Evolutionary conservation across 2,797 vertebrate species (phyloP).

Genomic region (Cottoperca gobio): DNA sequence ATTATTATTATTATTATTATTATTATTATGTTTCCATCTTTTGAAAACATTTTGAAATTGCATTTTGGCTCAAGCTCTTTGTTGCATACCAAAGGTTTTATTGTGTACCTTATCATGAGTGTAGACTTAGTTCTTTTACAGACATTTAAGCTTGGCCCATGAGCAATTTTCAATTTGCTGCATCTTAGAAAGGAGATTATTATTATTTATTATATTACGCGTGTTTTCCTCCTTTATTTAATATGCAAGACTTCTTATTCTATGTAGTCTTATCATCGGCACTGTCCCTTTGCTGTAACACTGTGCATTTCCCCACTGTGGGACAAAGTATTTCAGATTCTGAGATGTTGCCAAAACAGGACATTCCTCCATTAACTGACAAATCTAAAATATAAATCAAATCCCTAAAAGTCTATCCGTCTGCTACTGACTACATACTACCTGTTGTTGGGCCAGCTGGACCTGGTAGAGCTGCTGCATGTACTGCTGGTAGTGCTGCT

Average conservation of each 20-base stretch:
- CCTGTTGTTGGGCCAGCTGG: slow-evolving; percentile 98
- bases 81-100: neutral
- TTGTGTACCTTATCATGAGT: neutral
- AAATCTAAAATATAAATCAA: neutral
- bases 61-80: neutral
- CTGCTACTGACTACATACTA: slow-evolving; percentile 62
- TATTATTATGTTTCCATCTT: neutral
- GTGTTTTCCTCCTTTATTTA: no score
- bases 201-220: no score
- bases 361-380: neutral
- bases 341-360: neutral
- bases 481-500: slow-evolving; percentile 99
- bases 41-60: neutral
- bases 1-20: no score
- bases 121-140: neutral
- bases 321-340: no score
- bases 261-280: no score
- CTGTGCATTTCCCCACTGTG: no score
- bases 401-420: neutral
- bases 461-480: slow-evolving; percentile 99
- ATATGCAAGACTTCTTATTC: no score
- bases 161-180: neutral
- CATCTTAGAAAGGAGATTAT: neutral
- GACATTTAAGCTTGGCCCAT: neutral
- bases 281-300: no score